Percentiles rank a stretch among this genome's conserved stretches.
phyloP scores from a whole-genome alignment of 2,797 vertebrate genomes.

The Labeo calbasu region DNA sequence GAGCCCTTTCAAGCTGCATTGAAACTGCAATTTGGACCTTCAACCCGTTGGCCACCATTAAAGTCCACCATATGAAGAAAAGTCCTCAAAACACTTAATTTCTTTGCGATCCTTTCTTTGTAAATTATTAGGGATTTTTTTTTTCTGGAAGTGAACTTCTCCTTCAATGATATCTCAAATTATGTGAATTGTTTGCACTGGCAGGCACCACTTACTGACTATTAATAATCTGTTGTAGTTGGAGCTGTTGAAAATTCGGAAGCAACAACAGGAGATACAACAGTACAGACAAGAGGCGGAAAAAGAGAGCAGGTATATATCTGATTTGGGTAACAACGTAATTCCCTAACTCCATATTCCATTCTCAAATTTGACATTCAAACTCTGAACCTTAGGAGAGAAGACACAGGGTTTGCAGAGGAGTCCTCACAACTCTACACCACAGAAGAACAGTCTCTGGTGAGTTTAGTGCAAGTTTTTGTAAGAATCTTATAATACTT shows the following conservation, averaged over 20 bases:
- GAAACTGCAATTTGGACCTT: too few relatives aligned
- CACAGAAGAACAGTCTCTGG: slow-evolving; percentile 75
- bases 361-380: not conserved
- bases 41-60: too few relatives aligned
- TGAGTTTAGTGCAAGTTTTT: slow-evolving; percentile 59
- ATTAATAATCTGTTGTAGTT: slow-evolving; percentile 72
- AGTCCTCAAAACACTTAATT: too few relatives aligned
- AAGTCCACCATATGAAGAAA: too few relatives aligned
- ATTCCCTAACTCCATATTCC: not conserved
- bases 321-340: not conserved
- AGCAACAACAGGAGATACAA: slow-evolving; percentile 75
- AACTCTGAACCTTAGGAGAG: slow-evolving; percentile 69
- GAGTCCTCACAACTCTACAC: slow-evolving; percentile 77
- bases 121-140: too few relatives aligned
- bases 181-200: not conserved
- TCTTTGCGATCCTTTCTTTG: too few relatives aligned
- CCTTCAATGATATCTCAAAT: not conserved
- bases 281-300: slow-evolving; percentile 70
- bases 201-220: not conserved
- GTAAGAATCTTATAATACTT: slow-evolving; percentile 8
- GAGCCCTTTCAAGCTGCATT: too few relatives aligned
- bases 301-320: slow-evolving; percentile 76
- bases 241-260: slow-evolving; percentile 83
- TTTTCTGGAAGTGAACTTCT: too few relatives aligned
- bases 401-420: slow-evolving; percentile 81